These are phyloP conservation scores for Pseudopodoces humilis DNA, from an alignment of 2,113 vertebrate species.

Conservation along the genomic window DNA sequence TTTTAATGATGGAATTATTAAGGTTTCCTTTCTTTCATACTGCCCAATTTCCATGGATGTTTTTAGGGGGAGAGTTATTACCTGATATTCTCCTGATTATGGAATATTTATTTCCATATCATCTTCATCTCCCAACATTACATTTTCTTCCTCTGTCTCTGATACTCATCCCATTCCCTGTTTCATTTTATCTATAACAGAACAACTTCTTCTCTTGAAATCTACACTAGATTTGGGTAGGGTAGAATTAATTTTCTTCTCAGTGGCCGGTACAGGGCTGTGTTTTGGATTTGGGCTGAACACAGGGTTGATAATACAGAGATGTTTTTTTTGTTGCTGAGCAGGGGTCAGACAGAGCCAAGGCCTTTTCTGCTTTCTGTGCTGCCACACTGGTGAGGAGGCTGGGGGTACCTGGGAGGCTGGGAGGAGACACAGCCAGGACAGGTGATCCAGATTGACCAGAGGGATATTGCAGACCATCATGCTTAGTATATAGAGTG, in stretches of 20 bases:
- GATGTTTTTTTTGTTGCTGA: not conserved
- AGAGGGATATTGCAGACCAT: not conserved
- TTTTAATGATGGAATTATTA: not conserved
- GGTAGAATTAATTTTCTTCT: not conserved
- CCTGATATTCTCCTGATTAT: not conserved
- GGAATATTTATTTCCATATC: not conserved
- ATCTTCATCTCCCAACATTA: not conserved
- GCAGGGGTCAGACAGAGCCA: not conserved
- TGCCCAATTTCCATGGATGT: not conserved
- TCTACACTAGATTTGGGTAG: not conserved
- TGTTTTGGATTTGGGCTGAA: not conserved
- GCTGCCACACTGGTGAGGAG: rapidly evolving
- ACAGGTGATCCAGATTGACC: not conserved
- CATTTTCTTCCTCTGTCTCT: not conserved
- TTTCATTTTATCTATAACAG: not conserved
- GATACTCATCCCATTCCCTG: not conserved
- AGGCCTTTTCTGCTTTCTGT: rapidly evolving
- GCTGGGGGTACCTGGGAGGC: rapidly evolving
- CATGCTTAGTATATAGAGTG: not conserved
- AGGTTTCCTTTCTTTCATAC: not conserved
- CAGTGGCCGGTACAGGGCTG: not conserved
- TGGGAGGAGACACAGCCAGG: not conserved
- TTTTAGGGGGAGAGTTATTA: not conserved
- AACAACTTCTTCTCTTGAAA: not conserved
- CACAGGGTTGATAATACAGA: not conserved